Evolutionary conservation across 2,888 invertebrate genomes (phyloP).

Genomic region (Gisinianus flammeolus): DNA sequence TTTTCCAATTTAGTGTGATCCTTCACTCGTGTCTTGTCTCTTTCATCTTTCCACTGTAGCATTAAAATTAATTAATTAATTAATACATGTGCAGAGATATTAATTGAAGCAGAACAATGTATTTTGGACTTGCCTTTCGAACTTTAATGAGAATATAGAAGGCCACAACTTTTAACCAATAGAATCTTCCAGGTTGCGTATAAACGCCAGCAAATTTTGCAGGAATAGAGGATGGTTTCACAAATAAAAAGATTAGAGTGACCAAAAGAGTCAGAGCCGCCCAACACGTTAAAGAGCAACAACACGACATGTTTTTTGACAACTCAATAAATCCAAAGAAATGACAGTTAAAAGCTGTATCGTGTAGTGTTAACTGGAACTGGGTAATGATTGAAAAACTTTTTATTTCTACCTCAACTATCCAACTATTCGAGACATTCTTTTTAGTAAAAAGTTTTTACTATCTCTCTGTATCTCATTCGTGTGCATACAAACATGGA

Average conservation of each 20-base stretch:
- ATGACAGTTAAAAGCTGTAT: too few species aligned
- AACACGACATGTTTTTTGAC: conserved; percentile 30
- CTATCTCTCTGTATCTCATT: too few species aligned
- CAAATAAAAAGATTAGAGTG: conserved; percentile 15
- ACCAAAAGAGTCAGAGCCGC: conserved; percentile 7
- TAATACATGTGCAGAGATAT: background rate
- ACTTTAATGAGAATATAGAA: conserved; percentile 67
- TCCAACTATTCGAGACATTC: too few species aligned
- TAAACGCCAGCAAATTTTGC: conserved; percentile 69
- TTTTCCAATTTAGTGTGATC: conserved; percentile 55
- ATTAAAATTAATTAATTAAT: conserved; percentile 6
- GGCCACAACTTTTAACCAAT: conserved; percentile 68
- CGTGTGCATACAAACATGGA: too few species aligned
- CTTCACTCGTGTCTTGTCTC: conserved; percentile 42
- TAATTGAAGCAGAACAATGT: too few species aligned
- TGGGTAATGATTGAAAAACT: too few species aligned
- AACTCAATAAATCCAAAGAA: too few species aligned
- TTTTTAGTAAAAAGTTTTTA: too few species aligned
- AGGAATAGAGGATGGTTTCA: conserved; percentile 57
- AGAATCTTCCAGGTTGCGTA: conserved; percentile 70
- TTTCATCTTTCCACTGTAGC: conserved; percentile 57
- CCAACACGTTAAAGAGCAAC: conserved; percentile 36
- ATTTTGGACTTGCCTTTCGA: conserved; percentile 64
- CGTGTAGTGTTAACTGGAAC: too few species aligned
- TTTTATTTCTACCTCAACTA: too few species aligned